These are phyloP conservation scores for Holothuria glaberrima DNA, from an alignment of 35 echinoderm and acorn worm species.

Conservation along the genomic window DNA sequence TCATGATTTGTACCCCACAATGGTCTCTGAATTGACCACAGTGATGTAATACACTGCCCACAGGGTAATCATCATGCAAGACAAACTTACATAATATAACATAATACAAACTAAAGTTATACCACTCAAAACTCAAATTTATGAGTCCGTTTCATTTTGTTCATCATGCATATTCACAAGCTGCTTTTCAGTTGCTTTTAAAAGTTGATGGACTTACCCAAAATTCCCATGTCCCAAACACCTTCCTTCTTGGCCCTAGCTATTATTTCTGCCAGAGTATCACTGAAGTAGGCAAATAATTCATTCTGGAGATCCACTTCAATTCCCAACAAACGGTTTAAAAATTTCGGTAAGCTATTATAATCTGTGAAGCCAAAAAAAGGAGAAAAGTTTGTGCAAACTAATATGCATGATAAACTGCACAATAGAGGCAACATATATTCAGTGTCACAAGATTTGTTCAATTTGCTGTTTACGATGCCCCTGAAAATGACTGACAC, in stretches of 20 bases:
- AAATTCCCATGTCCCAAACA: slow-evolving; percentile 91
- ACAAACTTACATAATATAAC: no score
- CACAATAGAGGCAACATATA: neutral
- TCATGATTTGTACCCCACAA: no score
- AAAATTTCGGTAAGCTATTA: slow-evolving; percentile 91
- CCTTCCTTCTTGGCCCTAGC: slow-evolving; percentile 81
- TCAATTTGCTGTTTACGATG: neutral
- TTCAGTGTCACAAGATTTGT: neutral
- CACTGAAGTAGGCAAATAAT: slow-evolving; percentile 90
- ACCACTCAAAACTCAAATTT: no score
- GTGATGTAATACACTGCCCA: no score
- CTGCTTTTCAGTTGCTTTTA: neutral
- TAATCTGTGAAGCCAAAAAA: slow-evolving; percentile 72
- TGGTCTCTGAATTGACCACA: no score
- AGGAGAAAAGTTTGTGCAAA: slow-evolving; percentile 4
- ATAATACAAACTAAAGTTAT: no score
- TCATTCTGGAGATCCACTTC: slow-evolving; percentile 90
- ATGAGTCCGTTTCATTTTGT: no score
- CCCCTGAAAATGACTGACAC: neutral
- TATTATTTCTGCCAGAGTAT: slow-evolving; percentile 83
- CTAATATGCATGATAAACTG: neutral
- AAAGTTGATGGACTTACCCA: slow-evolving; percentile 64
- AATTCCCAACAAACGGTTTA: slow-evolving; percentile 93
- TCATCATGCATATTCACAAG: no score
- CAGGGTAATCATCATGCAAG: no score